phyloP scores from a whole-genome alignment of 1,140 invertebrate species.

The Nylanderia fulva region DNA sequence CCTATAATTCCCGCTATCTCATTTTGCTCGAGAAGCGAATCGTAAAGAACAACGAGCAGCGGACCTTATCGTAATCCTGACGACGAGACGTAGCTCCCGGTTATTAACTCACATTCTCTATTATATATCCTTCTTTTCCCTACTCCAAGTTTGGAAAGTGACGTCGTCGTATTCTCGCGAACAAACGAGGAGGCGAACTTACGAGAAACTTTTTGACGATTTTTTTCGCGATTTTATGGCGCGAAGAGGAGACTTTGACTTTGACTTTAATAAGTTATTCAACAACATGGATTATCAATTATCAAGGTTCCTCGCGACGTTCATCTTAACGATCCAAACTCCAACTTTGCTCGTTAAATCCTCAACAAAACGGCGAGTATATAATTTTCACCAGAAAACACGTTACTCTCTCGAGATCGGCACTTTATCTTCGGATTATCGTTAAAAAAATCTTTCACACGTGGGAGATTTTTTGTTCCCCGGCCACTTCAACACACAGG shows the following conservation, averaged over 20 bases:
- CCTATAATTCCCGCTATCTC: conserved; percentile 46
- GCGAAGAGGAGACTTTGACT: too few species aligned
- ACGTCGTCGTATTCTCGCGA: not conserved
- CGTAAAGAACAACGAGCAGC: not conserved
- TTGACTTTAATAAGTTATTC: not conserved
- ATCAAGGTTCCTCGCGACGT: not conserved
- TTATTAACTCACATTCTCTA: not conserved
- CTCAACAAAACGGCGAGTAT: too few species aligned
- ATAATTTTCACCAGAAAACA: not conserved
- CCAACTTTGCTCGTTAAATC: not conserved
- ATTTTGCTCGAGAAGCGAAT: not conserved
- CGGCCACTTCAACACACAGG: not conserved
- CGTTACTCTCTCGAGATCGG: too few species aligned
- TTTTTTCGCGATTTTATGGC: too few species aligned
- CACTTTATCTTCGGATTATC: not conserved
- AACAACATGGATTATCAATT: not conserved
- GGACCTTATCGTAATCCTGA: conserved; percentile 18
- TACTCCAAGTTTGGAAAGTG: not conserved
- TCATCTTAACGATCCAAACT: not conserved
- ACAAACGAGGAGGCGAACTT: not conserved
- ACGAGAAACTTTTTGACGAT: not conserved
- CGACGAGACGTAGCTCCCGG: not conserved
- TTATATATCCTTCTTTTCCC: not conserved
- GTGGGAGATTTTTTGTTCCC: not conserved
- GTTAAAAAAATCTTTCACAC: not conserved